Conservation (phyloP, 2,797 vertebrate species). For the Rhodeus uyekii region DNA sequence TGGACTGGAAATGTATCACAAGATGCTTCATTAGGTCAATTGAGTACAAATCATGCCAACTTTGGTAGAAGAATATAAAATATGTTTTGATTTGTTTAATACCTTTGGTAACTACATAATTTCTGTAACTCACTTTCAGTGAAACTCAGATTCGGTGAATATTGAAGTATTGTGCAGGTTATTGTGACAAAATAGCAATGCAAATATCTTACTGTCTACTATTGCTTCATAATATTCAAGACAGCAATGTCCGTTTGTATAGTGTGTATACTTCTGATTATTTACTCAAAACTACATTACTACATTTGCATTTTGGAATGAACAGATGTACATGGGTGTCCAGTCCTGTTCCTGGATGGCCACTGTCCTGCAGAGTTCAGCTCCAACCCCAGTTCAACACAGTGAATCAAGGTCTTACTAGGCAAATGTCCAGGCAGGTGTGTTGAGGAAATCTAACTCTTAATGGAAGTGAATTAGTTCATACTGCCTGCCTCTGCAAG, state of each 20-base stretch:
- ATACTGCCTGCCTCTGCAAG: too few species aligned
- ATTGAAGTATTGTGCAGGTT: not conserved
- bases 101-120: not conserved
- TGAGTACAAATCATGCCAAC: not conserved
- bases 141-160: not conserved
- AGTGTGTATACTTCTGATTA: not conserved
- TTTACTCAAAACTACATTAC: not conserved
- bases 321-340: not conserved
- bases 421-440: not conserved
- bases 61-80: not conserved
- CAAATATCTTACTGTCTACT: not conserved
- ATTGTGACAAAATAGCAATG: not conserved
- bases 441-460: too few species aligned
- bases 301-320: constrained; percentile 7
- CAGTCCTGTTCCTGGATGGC: not conserved
- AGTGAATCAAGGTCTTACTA: not conserved
- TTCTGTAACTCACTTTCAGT: not conserved
- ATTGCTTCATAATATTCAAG: not conserved
- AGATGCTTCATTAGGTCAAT: not conserved
- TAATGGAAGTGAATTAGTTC: not conserved
- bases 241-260: not conserved
- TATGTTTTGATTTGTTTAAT: not conserved
- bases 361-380: not conserved
- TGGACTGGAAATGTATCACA: not conserved
- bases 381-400: not conserved